Percentiles rank a stretch among this genome's conserved stretches.
These are phyloP conservation scores for Idaea dimidiata DNA, from an alignment of 2,888 invertebrate genomes.

Conservation along the genomic window DNA sequence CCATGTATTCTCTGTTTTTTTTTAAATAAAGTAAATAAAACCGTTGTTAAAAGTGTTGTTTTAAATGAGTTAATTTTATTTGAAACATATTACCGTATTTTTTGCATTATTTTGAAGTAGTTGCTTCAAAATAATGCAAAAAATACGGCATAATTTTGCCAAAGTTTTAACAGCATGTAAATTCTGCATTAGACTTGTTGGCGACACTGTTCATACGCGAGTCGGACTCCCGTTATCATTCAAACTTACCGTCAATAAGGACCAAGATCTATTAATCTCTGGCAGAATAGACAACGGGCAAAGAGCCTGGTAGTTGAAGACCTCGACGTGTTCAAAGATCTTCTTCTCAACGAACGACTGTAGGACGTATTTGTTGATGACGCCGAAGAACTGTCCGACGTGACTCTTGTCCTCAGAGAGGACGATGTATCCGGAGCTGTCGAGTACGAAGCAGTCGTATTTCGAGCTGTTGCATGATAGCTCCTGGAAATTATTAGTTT, in stretches of 20 bases:
- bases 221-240: not conserved
- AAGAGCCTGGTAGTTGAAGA: conserved; percentile 93
- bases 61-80: no score
- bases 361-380: conserved; percentile 84
- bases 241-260: conserved; percentile 51
- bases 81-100: no score
- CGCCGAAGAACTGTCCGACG: conserved; percentile 93
- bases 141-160: no score
- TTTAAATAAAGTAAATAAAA: no score
- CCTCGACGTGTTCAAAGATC: conserved; percentile 87
- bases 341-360: conserved; percentile 85
- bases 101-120: no score
- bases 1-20: no score
- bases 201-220: not conserved
- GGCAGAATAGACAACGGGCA: conserved; percentile 71
- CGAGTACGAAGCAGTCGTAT: conserved; percentile 92
- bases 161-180: no score
- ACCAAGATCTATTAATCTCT: conserved; percentile 47
- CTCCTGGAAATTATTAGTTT: conserved; percentile 41
- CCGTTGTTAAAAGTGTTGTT: no score
- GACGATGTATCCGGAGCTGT: conserved; percentile 94
- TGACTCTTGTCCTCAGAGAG: conserved; percentile 83
- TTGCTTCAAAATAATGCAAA: no score
- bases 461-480: conserved; percentile 76
- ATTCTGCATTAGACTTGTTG: no score